Conservation (phyloP, 2,113 vertebrate genomes). For the Eolophus roseicapilla region DNA sequence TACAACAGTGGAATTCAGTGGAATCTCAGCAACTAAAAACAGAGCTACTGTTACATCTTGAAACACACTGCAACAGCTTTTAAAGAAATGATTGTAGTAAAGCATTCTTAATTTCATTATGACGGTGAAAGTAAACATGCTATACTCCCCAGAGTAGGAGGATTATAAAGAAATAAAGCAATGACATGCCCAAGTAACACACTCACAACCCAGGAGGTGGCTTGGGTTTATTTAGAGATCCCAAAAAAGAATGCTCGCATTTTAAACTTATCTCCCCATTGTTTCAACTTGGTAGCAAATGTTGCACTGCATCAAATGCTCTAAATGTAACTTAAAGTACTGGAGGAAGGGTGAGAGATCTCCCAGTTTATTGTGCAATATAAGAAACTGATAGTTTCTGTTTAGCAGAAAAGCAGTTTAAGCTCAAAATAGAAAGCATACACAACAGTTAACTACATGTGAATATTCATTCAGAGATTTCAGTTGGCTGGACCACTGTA, state of each 20-base stretch:
- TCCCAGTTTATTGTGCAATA: background rate
- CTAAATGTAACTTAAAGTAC: background rate
- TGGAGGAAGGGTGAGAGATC: background rate
- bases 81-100: slow-evolving; percentile 40
- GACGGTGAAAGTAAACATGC: slow-evolving; percentile 18
- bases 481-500: background rate
- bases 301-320: background rate
- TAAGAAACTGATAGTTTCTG: background rate
- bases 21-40: slow-evolving; percentile 28
- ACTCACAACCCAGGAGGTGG: background rate
- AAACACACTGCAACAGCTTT: slow-evolving; percentile 37
- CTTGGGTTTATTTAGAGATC: background rate
- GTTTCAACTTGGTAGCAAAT: background rate
- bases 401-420: background rate
- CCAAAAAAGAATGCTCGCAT: background rate
- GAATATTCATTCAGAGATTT: background rate
- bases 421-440: background rate
- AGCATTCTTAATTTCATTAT: slow-evolving; percentile 58
- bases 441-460: rapidly evolving
- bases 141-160: slow-evolving; percentile 9
- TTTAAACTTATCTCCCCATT: background rate
- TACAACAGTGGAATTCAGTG: background rate
- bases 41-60: background rate
- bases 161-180: slow-evolving; percentile 10
- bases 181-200: slow-evolving; percentile 16